Conservation (phyloP, 2,888 invertebrate genomes). For the Meliscaeva auricollis region DNA sequence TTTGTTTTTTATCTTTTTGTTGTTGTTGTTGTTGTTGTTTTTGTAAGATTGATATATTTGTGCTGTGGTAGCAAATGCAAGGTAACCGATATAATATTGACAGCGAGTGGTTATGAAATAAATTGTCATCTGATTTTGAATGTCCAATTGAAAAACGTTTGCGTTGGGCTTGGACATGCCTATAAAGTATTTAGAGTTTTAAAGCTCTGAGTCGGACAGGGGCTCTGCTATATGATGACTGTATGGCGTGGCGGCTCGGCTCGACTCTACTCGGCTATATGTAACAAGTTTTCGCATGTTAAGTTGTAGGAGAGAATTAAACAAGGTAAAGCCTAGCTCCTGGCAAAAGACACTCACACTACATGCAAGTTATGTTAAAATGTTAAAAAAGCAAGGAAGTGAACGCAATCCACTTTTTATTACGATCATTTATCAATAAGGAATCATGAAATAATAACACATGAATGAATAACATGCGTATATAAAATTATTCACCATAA, state of each 20-base stretch:
- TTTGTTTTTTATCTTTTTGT: too few relatives aligned
- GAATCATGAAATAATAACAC: conserved; percentile 29
- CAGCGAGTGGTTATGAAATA: conserved; percentile 72
- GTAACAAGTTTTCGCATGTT: conserved; percentile 47
- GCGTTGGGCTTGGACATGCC: conserved; percentile 47
- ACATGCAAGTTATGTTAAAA: not conserved
- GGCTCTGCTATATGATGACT: too few relatives aligned
- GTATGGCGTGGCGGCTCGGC: too few relatives aligned
- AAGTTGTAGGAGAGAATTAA: conserved; percentile 46
- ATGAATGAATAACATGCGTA: conserved; percentile 49
- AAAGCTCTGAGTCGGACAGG: conserved; percentile 1
- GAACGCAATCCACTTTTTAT: conserved; percentile 51
- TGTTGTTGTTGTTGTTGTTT: not conserved
- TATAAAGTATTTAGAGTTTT: conserved; percentile 41
- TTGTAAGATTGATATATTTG: conserved; percentile 49
- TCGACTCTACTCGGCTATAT: not conserved
- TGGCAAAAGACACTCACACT: conserved; percentile 25
- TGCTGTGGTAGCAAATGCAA: conserved; percentile 35
- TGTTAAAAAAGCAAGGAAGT: conserved; percentile 52
- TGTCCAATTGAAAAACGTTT: conserved; percentile 52
- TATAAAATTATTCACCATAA: conserved; percentile 43
- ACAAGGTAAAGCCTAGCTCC: conserved; percentile 49
- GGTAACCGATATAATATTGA: conserved; percentile 62
- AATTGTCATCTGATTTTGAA: conserved; percentile 73
- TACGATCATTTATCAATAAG: conserved; percentile 51